A percentile compares a stretch with the other conserved stretches of the same genome.
phyloP scores from a whole-genome alignment of 2,113 vertebrate genomes.

The Peucedramus taeniatus region DNA sequence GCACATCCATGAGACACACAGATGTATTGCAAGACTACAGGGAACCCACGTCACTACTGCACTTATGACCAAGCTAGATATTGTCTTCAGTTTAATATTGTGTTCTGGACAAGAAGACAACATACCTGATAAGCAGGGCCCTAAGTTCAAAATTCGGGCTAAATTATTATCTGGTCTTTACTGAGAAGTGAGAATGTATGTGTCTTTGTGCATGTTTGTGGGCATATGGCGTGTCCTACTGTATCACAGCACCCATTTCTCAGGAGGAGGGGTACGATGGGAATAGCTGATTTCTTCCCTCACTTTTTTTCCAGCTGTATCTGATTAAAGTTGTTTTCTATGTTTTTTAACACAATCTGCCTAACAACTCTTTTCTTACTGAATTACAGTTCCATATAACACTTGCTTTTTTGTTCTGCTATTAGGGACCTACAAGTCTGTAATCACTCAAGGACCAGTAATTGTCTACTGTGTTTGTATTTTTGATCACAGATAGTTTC shows the following conservation, averaged over 20 bases:
- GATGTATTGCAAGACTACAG: neutral
- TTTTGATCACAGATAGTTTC: neutral
- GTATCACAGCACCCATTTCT: neutral
- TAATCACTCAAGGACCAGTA: neutral
- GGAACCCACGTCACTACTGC: too few relatives aligned
- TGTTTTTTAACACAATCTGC: neutral
- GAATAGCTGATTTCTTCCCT: neutral
- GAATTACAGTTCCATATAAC: neutral
- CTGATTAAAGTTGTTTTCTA: neutral
- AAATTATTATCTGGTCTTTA: neutral
- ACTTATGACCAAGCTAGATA: neutral
- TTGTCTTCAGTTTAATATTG: neutral
- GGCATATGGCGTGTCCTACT: accelerated
- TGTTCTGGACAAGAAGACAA: neutral
- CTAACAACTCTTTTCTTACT: neutral
- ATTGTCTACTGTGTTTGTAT: neutral
- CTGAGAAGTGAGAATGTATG: neutral
- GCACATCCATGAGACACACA: neutral
- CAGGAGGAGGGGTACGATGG: neutral
- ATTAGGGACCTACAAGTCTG: neutral
- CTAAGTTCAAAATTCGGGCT: neutral
- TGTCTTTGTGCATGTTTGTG: neutral
- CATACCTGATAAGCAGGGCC: neutral
- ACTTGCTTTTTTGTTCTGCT: neutral
- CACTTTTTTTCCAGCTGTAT: neutral